A percentile compares a stretch with the other conserved stretches of the same genome.
Evolutionary conservation across 2,888 invertebrate species (phyloP).

Genomic region (Epistrophella euchroma): DNA sequence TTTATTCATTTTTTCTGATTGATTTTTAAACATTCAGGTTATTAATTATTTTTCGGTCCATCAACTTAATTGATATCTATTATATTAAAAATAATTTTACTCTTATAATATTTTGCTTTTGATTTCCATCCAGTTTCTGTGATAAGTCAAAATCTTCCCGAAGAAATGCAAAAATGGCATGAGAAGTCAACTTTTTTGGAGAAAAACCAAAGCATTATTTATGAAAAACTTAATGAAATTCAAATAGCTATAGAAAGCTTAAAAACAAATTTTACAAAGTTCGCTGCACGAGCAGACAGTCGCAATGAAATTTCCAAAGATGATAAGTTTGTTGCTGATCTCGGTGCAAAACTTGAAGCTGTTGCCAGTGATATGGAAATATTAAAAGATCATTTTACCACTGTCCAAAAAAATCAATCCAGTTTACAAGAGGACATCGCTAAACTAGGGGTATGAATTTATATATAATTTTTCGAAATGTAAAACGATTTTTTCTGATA

Average conservation of each 20-base stretch:
- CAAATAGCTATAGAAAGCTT: constrained; percentile 86
- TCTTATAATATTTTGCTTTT: constrained; percentile 20
- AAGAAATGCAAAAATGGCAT: constrained; percentile 89
- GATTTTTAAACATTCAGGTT: too few relatives aligned
- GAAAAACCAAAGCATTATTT: constrained; percentile 88
- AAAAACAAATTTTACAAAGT: constrained; percentile 83
- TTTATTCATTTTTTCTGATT: too few relatives aligned
- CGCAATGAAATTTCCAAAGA: constrained; percentile 81
- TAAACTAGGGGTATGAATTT: constrained; percentile 74
- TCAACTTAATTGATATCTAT: too few relatives aligned
- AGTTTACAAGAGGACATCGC: constrained; percentile 79
- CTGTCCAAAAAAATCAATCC: constrained; percentile 79
- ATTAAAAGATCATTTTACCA: constrained; percentile 81
- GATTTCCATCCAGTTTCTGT: constrained; percentile 85
- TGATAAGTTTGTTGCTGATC: constrained; percentile 82
- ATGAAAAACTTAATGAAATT: constrained; percentile 85
- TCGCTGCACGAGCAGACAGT: constrained; percentile 79
- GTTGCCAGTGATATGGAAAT: constrained; percentile 81
- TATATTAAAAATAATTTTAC: background rate
- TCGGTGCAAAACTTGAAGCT: constrained; percentile 83
- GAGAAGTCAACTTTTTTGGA: constrained; percentile 88
- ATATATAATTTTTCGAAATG: background rate
- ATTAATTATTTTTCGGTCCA: too few relatives aligned
- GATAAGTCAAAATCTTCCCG: constrained; percentile 88
- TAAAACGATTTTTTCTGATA: background rate